Percentiles rank a stretch among this genome's conserved stretches.
phyloP scores from a whole-genome alignment of 2,113 vertebrate genomes.

The Rynchops niger region DNA sequence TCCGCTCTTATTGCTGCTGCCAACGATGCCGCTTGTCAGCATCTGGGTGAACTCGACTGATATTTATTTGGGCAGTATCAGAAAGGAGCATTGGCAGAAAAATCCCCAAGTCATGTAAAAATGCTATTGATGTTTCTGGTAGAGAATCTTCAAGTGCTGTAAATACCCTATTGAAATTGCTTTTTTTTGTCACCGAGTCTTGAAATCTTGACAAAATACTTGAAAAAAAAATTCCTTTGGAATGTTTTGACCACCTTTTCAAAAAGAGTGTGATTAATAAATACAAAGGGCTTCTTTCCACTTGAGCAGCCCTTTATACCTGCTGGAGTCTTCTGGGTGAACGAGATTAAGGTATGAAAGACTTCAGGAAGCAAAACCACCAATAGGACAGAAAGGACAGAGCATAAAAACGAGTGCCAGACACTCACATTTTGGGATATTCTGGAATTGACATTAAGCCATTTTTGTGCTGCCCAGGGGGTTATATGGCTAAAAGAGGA shows the following conservation, averaged over 20 bases:
- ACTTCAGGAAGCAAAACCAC: background rate
- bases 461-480: background rate
- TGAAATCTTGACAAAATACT: constrained; percentile 8
- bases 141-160: background rate
- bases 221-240: background rate
- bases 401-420: background rate
- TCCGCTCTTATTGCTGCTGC: background rate
- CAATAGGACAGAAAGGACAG: background rate
- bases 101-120: background rate
- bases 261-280: background rate
- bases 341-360: background rate
- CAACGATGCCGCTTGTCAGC: background rate
- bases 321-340: background rate
- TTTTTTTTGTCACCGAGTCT: background rate
- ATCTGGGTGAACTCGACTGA: background rate
- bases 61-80: background rate
- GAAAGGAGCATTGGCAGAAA: background rate
- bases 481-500: background rate
- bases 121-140: background rate
- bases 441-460: background rate
- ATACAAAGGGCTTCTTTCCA: background rate
- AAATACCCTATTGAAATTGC: background rate
- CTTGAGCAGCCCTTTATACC: background rate
- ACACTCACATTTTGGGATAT: background rate
- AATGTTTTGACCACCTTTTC: background rate